Conservation (phyloP, 1,140 invertebrate species). For the Pantala flavescens region DNA sequence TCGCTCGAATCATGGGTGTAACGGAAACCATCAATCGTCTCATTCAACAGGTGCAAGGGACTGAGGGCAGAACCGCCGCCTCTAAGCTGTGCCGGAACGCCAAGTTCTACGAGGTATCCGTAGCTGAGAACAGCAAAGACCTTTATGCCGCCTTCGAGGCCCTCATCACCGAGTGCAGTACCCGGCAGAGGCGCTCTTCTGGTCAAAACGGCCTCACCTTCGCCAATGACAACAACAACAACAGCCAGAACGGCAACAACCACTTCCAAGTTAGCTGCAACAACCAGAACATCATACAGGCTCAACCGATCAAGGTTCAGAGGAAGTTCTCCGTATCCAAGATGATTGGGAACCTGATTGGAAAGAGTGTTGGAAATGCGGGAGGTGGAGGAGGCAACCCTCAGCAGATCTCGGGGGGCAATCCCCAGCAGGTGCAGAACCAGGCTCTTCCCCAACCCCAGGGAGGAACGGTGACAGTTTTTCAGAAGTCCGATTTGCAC, state of each 20-base stretch:
- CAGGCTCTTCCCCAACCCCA: constrained; percentile 23
- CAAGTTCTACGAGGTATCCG: constrained; percentile 64
- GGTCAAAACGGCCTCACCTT: constrained; percentile 26
- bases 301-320: neutral
- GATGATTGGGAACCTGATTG: constrained; percentile 65
- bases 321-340: constrained; percentile 67
- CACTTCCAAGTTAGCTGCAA: constrained; percentile 18
- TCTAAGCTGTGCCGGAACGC: constrained; percentile 42
- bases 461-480: constrained; percentile 44
- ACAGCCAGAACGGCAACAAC: constrained; percentile 30
- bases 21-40: neutral
- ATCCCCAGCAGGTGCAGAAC: constrained; percentile 19
- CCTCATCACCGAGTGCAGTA: constrained; percentile 48
- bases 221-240: constrained; percentile 34
- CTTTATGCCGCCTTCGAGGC: constrained; percentile 57
- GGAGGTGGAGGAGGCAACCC: constrained; percentile 34
- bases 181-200: constrained; percentile 34
- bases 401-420: constrained; percentile 25
- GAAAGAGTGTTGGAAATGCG: constrained; percentile 23
- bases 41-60: constrained; percentile 49
- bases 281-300: constrained; percentile 23
- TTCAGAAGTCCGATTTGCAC: constrained; percentile 45
- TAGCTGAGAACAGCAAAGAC: constrained; percentile 60
- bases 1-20: too few relatives aligned
- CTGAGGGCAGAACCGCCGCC: constrained; percentile 54